A percentile compares a stretch with the other conserved stretches of the same genome.
Evolutionary conservation across 2,797 vertebrate species (phyloP).

Genomic region (Leptatherina wallacei): DNA sequence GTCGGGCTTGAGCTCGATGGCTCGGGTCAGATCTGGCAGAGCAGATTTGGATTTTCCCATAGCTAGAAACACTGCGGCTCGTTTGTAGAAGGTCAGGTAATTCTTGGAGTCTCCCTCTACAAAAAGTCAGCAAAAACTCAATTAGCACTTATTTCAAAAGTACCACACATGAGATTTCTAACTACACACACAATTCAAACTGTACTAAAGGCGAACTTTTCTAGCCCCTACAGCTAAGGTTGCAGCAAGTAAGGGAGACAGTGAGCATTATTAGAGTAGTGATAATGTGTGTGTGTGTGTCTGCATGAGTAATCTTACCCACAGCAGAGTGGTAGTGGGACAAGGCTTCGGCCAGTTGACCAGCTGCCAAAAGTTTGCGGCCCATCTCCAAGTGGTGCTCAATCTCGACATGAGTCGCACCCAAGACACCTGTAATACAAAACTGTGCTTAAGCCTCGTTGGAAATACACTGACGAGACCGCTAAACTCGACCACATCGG

Average conservation of each 20-base stretch:
- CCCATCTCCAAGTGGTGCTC: constrained; percentile 91
- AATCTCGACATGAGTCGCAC: constrained; percentile 85
- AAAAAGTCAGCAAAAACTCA: constrained; percentile 15
- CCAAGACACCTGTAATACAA: constrained; percentile 82
- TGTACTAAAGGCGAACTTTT: neutral
- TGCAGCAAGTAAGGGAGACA: neutral
- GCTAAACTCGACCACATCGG: neutral
- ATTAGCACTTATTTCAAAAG: neutral
- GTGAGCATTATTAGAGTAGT: neutral
- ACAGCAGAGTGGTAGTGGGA: constrained; percentile 91
- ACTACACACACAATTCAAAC: no score
- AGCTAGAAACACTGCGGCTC: constrained; percentile 87
- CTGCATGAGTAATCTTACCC: constrained; percentile 78
- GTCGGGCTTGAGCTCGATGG: constrained; percentile 89
- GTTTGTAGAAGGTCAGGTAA: constrained; percentile 90
- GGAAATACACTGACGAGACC: constrained; percentile 21
- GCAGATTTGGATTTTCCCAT: constrained; percentile 90
- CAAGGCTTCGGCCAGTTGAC: constrained; percentile 88
- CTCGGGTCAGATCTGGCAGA: constrained; percentile 85
- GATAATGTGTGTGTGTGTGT: neutral
- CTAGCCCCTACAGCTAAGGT: neutral
- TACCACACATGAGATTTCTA: neutral
- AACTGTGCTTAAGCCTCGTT: constrained; percentile 16
- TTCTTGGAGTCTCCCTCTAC: constrained; percentile 89
- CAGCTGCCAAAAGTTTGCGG: constrained; percentile 87